A percentile compares a stretch with the other conserved stretches of the same genome.
Evolutionary conservation across 2,888 invertebrate species (phyloP).

Genomic region (Eilema sororculum): DNA sequence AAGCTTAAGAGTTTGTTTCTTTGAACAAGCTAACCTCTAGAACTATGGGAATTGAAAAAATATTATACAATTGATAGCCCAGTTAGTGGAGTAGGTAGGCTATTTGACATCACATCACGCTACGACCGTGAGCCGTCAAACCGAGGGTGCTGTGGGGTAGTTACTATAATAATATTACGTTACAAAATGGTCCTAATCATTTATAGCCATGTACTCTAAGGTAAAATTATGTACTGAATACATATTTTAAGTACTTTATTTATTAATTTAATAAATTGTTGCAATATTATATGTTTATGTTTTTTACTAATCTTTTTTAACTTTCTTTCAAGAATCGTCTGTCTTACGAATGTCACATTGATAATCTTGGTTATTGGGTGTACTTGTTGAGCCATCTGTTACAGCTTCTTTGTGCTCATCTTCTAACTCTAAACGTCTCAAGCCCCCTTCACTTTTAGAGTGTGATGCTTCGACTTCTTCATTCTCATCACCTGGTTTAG

Average conservation of each 20-base stretch:
- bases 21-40: too few species aligned
- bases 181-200: slow-evolving; percentile 1
- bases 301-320: slow-evolving; percentile 16
- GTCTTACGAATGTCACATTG: background rate
- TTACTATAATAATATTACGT: background rate
- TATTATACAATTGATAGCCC: too few species aligned
- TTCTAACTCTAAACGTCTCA: background rate
- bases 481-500: background rate
- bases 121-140: too few species aligned
- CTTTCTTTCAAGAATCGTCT: background rate
- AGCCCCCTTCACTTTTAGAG: background rate
- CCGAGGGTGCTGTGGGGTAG: too few species aligned
- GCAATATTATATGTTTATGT: background rate
- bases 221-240: background rate
- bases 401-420: background rate
- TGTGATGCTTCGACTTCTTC: background rate
- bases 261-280: slow-evolving; percentile 13
- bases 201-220: background rate
- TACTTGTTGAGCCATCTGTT: background rate
- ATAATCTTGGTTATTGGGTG: background rate
- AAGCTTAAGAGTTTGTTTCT: too few species aligned
- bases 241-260: slow-evolving; percentile 5
- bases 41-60: too few species aligned
- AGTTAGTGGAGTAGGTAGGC: too few species aligned
- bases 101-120: too few species aligned